Conservation (phyloP, 2,888 invertebrate species). For the Idaea straminata region DNA sequence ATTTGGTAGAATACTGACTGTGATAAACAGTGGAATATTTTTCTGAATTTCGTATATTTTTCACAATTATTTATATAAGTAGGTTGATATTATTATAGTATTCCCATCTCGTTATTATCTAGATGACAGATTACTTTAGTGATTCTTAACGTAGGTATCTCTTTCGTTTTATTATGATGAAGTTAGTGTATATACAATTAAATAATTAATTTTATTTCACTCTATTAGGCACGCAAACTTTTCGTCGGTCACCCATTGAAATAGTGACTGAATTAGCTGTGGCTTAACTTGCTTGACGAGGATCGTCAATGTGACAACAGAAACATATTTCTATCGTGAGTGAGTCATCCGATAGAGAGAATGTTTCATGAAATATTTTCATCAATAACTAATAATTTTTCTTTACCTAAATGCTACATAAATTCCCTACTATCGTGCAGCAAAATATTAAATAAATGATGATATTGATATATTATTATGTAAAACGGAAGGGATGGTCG, state of each 20-base stretch:
- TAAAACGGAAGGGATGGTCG: neutral
- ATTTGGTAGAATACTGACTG: neutral
- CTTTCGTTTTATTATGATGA: conserved; percentile 7
- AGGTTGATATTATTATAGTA: neutral
- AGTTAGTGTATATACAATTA: neutral
- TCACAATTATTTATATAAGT: neutral
- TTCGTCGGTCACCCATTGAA: no score
- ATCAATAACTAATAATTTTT: no score
- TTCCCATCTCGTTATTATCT: conserved; percentile 3
- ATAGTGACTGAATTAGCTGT: no score
- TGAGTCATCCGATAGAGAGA: no score
- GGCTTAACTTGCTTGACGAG: no score
- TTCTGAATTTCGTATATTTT: neutral
- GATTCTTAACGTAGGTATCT: neutral
- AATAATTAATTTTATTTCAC: no score
- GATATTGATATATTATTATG: neutral
- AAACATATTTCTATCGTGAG: no score
- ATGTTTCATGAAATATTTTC: no score
- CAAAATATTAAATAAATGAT: neutral
- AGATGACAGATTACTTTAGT: neutral
- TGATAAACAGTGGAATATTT: neutral
- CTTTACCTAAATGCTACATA: no score
- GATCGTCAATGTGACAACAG: no score
- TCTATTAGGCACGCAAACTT: no score
- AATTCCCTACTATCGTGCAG: neutral